These are phyloP conservation scores for Lithobius niger DNA, from an alignment of 1,140 invertebrate genomes.

Conservation along the genomic window DNA sequence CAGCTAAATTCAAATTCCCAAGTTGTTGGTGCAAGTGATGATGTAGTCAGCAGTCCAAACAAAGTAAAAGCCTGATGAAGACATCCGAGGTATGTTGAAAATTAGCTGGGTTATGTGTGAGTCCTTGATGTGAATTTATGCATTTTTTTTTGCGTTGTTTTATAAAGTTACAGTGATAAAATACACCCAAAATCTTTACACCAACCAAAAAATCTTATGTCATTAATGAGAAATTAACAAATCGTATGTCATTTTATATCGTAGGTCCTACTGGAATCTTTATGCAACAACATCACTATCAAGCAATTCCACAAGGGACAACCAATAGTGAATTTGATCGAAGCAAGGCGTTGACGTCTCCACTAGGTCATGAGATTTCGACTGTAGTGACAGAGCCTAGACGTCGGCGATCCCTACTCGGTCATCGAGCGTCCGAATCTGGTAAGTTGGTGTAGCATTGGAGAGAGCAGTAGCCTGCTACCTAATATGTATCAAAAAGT, in stretches of 20 bases:
- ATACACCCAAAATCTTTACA: no score
- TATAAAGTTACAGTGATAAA: neutral
- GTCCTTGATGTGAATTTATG: no score
- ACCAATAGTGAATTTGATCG: neutral
- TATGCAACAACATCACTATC: slow-evolving; percentile 87
- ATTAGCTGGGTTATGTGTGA: neutral
- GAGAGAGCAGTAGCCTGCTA: no score
- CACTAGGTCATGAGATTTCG: neutral
- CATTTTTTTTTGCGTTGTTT: neutral
- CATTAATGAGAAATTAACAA: slow-evolving; percentile 1
- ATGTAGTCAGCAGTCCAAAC: no score
- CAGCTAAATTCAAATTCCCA: no score
- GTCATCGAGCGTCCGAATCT: slow-evolving; percentile 1
- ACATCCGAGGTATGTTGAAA: slow-evolving; percentile 1
- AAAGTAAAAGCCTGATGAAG: no score
- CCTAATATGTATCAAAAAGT: no score
- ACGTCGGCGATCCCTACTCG: neutral
- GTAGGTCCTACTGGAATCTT: slow-evolving; percentile 68
- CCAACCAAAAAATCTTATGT: no score
- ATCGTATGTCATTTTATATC: slow-evolving; percentile 10
- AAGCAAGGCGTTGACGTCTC: neutral
- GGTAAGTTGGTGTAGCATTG: no score
- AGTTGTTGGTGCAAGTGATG: no score
- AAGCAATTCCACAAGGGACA: slow-evolving; percentile 48
- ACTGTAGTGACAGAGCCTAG: neutral